Conservation (phyloP, 2,113 vertebrate genomes). For the Pogonocichla stellata region DNA sequence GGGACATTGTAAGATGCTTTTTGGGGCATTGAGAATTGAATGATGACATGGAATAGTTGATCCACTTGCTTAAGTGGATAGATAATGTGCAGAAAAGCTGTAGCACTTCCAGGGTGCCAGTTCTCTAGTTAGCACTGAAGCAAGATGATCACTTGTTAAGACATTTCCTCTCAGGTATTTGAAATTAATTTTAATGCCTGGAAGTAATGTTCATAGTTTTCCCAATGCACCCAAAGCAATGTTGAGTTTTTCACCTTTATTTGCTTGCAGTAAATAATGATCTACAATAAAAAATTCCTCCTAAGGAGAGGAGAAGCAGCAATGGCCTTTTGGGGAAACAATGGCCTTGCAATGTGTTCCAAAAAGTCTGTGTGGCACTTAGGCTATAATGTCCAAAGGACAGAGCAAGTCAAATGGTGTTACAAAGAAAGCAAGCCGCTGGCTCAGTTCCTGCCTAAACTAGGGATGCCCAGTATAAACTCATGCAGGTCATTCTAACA, state of each 20-base stretch:
- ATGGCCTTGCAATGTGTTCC: neutral
- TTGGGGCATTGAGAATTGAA: neutral
- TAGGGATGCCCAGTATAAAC: neutral
- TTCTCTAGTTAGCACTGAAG: neutral
- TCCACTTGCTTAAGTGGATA: neutral
- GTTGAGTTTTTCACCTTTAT: neutral
- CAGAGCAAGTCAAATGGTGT: neutral
- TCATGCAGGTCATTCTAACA: neutral
- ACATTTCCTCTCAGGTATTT: neutral
- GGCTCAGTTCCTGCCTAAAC: neutral
- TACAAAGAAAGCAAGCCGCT: neutral
- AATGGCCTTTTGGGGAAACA: neutral
- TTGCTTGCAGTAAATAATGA: neutral
- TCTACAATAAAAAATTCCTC: neutral
- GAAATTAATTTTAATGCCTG: neutral
- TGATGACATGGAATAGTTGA: neutral
- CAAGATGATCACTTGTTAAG: neutral
- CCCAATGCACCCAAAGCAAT: neutral
- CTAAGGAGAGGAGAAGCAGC: neutral
- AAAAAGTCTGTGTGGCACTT: neutral
- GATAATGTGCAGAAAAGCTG: neutral
- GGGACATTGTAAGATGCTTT: neutral
- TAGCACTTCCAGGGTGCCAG: neutral
- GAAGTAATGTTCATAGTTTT: neutral
- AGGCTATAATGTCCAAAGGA: neutral